A percentile compares a stretch with the other conserved stretches of the same genome.
Conservation (phyloP, 35 echinoderm and acorn worm genomes). For the Apostichopus californicus region DNA sequence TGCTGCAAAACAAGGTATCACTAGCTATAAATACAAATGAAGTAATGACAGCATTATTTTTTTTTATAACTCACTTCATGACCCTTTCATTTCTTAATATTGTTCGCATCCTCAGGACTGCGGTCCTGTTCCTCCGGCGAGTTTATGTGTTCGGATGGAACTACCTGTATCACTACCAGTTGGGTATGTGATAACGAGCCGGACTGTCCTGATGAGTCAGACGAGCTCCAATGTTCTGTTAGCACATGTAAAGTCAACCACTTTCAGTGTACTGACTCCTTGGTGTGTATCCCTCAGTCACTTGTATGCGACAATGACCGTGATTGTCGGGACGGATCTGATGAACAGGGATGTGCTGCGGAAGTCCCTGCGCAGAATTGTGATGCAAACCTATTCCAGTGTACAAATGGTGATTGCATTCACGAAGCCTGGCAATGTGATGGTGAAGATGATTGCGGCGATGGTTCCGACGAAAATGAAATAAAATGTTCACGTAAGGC, state of each 20-base stretch:
- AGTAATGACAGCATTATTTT: no score
- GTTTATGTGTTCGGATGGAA: slow-evolving; percentile 68
- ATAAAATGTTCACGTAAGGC: no score
- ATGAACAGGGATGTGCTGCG: slow-evolving; percentile 64
- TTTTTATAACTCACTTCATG: no score
- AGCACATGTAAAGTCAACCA: slow-evolving; percentile 43
- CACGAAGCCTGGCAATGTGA: neutral
- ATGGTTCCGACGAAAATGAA: slow-evolving; percentile 13
- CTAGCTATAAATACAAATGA: no score
- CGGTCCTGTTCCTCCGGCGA: slow-evolving; percentile 65
- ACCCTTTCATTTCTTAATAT: neutral
- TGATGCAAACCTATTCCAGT: neutral
- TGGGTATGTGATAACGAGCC: slow-evolving; percentile 88
- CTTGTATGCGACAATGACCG: neutral
- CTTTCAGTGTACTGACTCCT: no score
- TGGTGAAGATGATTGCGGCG: neutral
- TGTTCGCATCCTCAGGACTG: neutral
- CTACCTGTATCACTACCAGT: slow-evolving; percentile 67
- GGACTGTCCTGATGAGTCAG: slow-evolving; percentile 76
- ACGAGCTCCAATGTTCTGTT: neutral
- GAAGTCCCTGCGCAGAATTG: slow-evolving; percentile 22
- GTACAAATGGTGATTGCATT: neutral
- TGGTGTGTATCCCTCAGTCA: no score
- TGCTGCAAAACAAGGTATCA: no score
- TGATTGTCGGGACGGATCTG: slow-evolving; percentile 71